phyloP scores from a whole-genome alignment of 2,113 vertebrate genomes.

The rabbit (Oryctolagus cuniculus) region DNA sequence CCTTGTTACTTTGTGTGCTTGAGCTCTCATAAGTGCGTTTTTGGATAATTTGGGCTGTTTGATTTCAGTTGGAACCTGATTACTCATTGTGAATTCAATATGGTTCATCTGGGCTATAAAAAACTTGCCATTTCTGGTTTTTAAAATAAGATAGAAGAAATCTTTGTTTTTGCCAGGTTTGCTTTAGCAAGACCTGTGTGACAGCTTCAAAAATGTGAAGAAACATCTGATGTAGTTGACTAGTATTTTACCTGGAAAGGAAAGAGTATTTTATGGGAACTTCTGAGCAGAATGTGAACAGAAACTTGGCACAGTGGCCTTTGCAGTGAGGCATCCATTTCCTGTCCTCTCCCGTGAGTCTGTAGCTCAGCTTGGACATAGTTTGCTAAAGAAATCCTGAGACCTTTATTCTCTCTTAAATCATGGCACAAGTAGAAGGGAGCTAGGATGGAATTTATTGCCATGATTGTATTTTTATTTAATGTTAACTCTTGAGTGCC shows the following conservation, averaged over 20 bases:
- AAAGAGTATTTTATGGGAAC: slow-evolving; percentile 67
- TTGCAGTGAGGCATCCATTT: slow-evolving; percentile 61
- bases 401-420: slow-evolving; percentile 54
- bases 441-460: slow-evolving; percentile 48
- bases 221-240: slow-evolving; percentile 59
- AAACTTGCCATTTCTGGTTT: slow-evolving; percentile 66
- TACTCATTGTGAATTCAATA: slow-evolving; percentile 55
- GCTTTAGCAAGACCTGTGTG: slow-evolving; percentile 61
- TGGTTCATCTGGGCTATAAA: slow-evolving; percentile 61
- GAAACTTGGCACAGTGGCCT: slow-evolving; percentile 79
- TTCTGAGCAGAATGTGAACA: slow-evolving; percentile 67
- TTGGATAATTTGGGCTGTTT: slow-evolving; percentile 60
- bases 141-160: slow-evolving; percentile 60
- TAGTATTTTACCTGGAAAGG: slow-evolving; percentile 59
- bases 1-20: slow-evolving; percentile 72
- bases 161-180: slow-evolving; percentile 70
- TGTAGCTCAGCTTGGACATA: slow-evolving; percentile 68
- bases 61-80: slow-evolving; percentile 55
- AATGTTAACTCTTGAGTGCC: slow-evolving; percentile 68
- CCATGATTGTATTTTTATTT: slow-evolving; percentile 46
- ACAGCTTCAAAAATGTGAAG: slow-evolving; percentile 74
- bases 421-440: slow-evolving; percentile 71
- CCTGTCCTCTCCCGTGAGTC: slow-evolving; percentile 62
- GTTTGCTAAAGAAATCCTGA: slow-evolving; percentile 46
- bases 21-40: slow-evolving; percentile 60